Evolutionary conservation across 2,888 invertebrate species (phyloP).

Genomic region (Tribolium freemani): DNA sequence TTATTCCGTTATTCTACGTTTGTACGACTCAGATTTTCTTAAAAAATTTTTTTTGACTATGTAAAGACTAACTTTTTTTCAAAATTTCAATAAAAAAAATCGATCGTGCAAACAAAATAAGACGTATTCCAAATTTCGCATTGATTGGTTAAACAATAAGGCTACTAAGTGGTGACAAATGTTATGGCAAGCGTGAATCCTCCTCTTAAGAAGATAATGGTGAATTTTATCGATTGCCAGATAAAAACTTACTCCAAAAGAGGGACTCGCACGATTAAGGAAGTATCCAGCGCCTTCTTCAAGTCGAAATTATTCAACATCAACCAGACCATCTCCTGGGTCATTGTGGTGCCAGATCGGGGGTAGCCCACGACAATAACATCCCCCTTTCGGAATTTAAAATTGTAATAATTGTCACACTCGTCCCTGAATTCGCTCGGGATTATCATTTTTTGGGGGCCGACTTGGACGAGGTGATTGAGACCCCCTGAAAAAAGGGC

Average conservation of each 20-base stretch:
- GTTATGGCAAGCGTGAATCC: too few species aligned
- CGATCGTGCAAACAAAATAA: too few species aligned
- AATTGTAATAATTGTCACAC: conserved; percentile 78
- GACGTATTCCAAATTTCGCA: too few species aligned
- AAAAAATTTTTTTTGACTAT: too few species aligned
- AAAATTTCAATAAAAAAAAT: too few species aligned
- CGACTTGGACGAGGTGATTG: conserved; percentile 72
- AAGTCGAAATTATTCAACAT: conserved; percentile 82
- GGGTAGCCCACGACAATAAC: conserved; percentile 84
- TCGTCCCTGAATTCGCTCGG: conserved; percentile 77
- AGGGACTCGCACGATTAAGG: conserved; percentile 79
- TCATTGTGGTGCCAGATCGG: conserved; percentile 84
- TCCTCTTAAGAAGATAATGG: too few species aligned
- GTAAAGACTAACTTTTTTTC: too few species aligned
- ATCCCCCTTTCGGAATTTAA: conserved; percentile 77
- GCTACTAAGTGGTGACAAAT: too few species aligned
- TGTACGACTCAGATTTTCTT: too few species aligned
- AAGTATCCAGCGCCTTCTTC: conserved; percentile 71
- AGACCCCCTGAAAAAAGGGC: background rate
- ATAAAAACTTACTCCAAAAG: conserved; percentile 81
- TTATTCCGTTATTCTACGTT: too few species aligned
- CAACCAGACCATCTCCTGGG: conserved; percentile 86
- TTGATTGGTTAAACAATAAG: too few species aligned
- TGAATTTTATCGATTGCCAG: too few species aligned
- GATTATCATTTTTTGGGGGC: conserved; percentile 81